Evolutionary conservation across 2,888 invertebrate species (phyloP).

Genomic region (Conops quadrifasciatus): DNA sequence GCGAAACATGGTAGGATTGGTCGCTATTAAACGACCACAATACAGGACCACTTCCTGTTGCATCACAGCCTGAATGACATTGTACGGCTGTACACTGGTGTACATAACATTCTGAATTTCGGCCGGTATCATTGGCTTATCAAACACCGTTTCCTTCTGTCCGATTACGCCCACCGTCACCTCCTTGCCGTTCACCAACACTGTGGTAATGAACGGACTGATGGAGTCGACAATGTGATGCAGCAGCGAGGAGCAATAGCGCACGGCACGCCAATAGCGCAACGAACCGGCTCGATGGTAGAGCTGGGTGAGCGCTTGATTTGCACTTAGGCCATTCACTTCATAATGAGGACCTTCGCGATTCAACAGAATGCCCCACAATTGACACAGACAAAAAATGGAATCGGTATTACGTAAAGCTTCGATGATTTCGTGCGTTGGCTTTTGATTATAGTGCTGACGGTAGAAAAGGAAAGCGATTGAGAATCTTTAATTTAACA

Average conservation of each 20-base stretch:
- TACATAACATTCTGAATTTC: slow-evolving; percentile 95
- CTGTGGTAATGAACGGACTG: slow-evolving; percentile 97
- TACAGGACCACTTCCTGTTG: slow-evolving; percentile 90
- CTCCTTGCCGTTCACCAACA: slow-evolving; percentile 97
- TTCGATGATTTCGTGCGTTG: slow-evolving; percentile 79
- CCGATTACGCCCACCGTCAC: slow-evolving; percentile 93
- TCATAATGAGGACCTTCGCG: slow-evolving; percentile 83
- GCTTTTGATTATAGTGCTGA: slow-evolving; percentile 71
- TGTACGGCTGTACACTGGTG: slow-evolving; percentile 86
- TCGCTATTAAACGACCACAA: slow-evolving; percentile 91
- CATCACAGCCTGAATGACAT: slow-evolving; percentile 75
- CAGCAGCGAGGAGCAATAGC: slow-evolving; percentile 93
- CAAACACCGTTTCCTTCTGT: slow-evolving; percentile 94
- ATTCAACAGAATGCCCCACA: slow-evolving; percentile 83
- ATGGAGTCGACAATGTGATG: slow-evolving; percentile 97
- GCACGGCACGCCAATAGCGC: slow-evolving; percentile 90
- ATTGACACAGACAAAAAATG: slow-evolving; percentile 81
- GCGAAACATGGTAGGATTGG: slow-evolving; percentile 92
- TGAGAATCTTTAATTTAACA: background rate
- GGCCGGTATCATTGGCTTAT: slow-evolving; percentile 95
- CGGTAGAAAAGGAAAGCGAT: background rate
- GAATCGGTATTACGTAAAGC: slow-evolving; percentile 76
- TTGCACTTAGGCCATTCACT: slow-evolving; percentile 72
- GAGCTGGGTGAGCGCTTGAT: slow-evolving; percentile 75
- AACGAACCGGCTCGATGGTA: slow-evolving; percentile 87